A percentile compares a stretch with the other conserved stretches of the same genome.
phyloP scores from a whole-genome alignment of 2,797 vertebrate species.

The Ctenopoma multispine region DNA sequence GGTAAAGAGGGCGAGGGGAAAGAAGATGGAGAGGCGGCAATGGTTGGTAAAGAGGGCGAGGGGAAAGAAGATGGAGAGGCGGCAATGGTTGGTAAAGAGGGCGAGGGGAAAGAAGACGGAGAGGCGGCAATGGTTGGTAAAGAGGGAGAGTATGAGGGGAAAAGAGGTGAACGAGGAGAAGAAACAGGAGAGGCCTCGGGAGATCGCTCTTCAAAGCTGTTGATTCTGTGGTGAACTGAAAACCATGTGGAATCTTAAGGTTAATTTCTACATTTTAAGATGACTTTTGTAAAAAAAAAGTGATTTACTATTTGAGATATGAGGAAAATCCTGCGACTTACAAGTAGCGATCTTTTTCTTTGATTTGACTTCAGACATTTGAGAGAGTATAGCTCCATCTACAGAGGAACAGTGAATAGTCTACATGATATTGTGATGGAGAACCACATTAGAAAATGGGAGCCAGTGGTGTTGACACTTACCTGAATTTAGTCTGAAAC shows the following conservation, averaged over 20 bases:
- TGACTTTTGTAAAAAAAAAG: neutral
- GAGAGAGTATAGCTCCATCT: constrained; percentile 82
- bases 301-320: neutral
- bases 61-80: constrained; percentile 8
- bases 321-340: constrained; percentile 59
- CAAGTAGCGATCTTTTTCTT: constrained; percentile 63
- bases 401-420: constrained; percentile 31
- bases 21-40: neutral
- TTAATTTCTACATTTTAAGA: neutral
- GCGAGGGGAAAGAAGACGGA: neutral
- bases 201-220: constrained; percentile 61
- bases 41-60: neutral
- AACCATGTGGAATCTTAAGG: neutral
- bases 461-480: neutral
- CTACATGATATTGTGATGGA: neutral
- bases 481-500: constrained; percentile 79
- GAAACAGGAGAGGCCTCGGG: constrained; percentile 44
- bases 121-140: constrained; percentile 22
- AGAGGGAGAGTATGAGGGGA: constrained; percentile 17
- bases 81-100: constrained; percentile 23
- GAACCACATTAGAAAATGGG: neutral
- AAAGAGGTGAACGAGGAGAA: constrained; percentile 25
- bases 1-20: constrained; percentile 6
- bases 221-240: constrained; percentile 76
- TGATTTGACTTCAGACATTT: constrained; percentile 61